Percentiles rank a stretch among this genome's conserved stretches.
phyloP scores from a whole-genome alignment of 2,113 vertebrate genomes.

The Vulpes lagopus region DNA sequence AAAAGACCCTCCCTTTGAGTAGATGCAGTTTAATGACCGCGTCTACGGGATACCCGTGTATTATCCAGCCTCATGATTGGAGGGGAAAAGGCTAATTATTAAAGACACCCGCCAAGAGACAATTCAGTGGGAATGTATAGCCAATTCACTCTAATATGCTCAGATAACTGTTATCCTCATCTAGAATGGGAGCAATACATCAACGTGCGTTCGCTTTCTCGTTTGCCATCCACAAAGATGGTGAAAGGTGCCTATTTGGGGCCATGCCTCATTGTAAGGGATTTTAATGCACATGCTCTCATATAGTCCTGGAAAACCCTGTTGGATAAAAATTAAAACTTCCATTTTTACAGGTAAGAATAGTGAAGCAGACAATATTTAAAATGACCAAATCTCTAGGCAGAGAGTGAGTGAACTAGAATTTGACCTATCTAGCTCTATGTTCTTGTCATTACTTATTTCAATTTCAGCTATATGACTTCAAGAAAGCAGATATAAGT shows the following conservation, averaged over 20 bases:
- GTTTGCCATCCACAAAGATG: not conserved
- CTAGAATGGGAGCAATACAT: not conserved
- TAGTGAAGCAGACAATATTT: conserved; percentile 9
- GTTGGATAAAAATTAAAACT: not conserved
- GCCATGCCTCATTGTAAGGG: not conserved
- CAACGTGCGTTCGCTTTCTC: not conserved
- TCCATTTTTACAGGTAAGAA: conserved; percentile 21
- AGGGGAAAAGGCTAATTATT: not conserved
- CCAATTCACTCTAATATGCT: not conserved
- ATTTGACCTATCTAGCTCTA: not conserved
- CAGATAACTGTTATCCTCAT: not conserved
- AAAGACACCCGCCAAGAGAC: not conserved
- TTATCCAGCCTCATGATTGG: not conserved
- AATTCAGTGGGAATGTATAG: not conserved
- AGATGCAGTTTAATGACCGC: not conserved
- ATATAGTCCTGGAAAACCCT: not conserved
- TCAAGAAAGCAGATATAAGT: conserved; percentile 34
- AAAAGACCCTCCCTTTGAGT: not conserved
- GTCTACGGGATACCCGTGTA: not conserved
- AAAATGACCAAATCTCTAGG: not conserved
- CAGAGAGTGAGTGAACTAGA: conserved; percentile 3
- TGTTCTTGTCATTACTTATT: conserved; percentile 44
- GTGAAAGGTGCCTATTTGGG: not conserved
- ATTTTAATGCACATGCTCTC: not conserved
- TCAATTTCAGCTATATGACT: not conserved